Percentiles rank a stretch among this genome's conserved stretches.
Conservation (phyloP, 2,888 invertebrate genomes). For the Sericinus montela region DNA sequence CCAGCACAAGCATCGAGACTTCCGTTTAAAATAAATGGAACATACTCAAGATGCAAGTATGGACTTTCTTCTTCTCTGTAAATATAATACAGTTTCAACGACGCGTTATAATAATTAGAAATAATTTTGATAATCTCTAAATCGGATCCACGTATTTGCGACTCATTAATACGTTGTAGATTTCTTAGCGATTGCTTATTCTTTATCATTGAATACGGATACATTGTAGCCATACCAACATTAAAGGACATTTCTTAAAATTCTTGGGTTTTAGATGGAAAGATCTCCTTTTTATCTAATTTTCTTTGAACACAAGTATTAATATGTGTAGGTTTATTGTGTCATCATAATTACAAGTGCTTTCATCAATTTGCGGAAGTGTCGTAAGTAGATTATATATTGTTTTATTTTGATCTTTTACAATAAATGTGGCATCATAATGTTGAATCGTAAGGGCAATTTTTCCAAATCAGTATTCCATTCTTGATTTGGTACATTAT, state of each 20-base stretch:
- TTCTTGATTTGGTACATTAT: conserved; percentile 20
- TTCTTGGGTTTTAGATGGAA: conserved; percentile 40
- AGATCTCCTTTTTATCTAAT: conserved; percentile 27
- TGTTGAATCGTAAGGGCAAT: conserved; percentile 29
- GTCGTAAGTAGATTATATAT: conserved; percentile 32
- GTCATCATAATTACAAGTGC: conserved; percentile 33
- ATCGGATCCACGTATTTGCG: conserved; percentile 42
- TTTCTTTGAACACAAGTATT: conserved; percentile 38
- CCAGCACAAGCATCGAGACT: conserved; percentile 55
- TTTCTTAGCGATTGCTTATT: conserved; percentile 32
- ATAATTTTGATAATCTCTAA: conserved; percentile 52
- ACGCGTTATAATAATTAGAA: conserved; percentile 46
- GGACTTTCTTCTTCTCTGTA: conserved; percentile 37
- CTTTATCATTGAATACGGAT: conserved; percentile 43
- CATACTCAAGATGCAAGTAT: conserved; percentile 28
- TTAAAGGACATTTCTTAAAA: conserved; percentile 50
- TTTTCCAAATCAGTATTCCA: conserved; percentile 24
- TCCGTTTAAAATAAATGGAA: conserved; percentile 45
- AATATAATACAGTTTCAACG: conserved; percentile 41
- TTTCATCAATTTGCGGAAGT: conserved; percentile 36
- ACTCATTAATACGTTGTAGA: conserved; percentile 36
- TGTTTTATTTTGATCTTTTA: conserved; percentile 23
- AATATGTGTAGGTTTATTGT: conserved; percentile 26
- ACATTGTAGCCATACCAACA: conserved; percentile 44
- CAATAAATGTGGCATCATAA: conserved; percentile 39